Base-by-base conservation (phyloP, 2,888 invertebrate genomes). In the Scaeva pyrastri region DNA sequence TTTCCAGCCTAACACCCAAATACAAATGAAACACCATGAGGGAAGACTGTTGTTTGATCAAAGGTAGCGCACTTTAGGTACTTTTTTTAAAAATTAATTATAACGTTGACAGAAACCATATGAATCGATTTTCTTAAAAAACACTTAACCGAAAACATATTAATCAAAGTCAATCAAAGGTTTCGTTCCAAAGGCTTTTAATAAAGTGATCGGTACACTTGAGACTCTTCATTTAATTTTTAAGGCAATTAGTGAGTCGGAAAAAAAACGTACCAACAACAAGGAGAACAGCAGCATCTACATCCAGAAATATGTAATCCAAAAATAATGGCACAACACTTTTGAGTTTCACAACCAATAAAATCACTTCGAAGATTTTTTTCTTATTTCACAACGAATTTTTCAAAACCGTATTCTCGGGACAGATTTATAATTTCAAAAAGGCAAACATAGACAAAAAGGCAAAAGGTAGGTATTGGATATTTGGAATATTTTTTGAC, bases 301-400 rank as follows among this genome's bases (percentile, higher is more conserved):
- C 84, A 76, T 85, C 71, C 66, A 72, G n/a, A 48, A 43, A 68
- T 73, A 68, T 26, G 60, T 73, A 62, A 68, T 66, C 60, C 73
- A 68, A 73, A 71, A n/a, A 26, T 31, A 70, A 39, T 73, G 41
- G 23, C 68, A 70, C 74, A 74, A 56, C 83, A 84, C 75, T 84
- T n/a, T 41, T 52, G 36, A 71, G 58, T 45, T 52, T 80, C 72
- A 76, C 83, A 73, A 56, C 60, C 48, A 21, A n/a, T 23, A 16
- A 23, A 52, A 68, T 41, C 39, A 60, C 41, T 21, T 19, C 0
- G 12, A 66, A n/a, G 16, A 45, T 66, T 36, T 48, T 43, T 14
- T 43, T 55, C 12, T 55, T 55, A 16, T 55, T 55, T 31, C 16
- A 48, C 48, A 31, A 50, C n/a, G 8, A 48, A 68, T 60, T n/a